Base-by-base conservation (phyloP, 2,888 invertebrate species). In the Elysia crispata region DNA sequence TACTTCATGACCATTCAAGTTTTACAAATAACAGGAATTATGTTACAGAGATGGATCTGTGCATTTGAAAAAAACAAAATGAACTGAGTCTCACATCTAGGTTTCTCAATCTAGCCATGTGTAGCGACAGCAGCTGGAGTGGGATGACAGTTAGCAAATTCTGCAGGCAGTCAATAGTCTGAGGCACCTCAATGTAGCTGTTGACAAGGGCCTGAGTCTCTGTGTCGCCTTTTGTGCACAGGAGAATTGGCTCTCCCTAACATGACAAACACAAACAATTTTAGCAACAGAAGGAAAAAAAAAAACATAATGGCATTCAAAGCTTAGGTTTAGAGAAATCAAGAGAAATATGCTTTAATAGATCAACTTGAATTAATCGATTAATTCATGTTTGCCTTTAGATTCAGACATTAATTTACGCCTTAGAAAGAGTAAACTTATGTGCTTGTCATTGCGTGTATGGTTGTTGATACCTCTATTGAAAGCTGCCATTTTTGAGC, bases 61-160 rank as follows among this genome's bases (percentile, higher is more conserved):
- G n/a, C 33, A n/a, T 73, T 73, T 0, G 41, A 64, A 64, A 23
- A 23, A 23, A 15, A 64, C 13, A 23, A n/a, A n/a, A n/a, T n/a
- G n/a, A n/a, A n/a, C n/a, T n/a, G 23, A 67, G 78, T 84, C 92
- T 92, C 91, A 94, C 98, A 92, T 99, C 99, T 93, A 97, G 98
- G 76, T 96, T 98, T 85, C 96, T 95, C 85, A 98, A 94, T 28
- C 98, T 98, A 64, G 99, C 99, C 90, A 99, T 97, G 92, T 99
- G 99, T 93, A 98, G 98, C 80, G 98, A 98, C 31, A 99, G 94
- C 81, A 99, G 94, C 93, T 99, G 99, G 96, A 99, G 96, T 18
- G 99, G 99, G 92, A 99, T 99, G 80, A 99, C 98, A 0, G 98
- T 97, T 28, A 99, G 94, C 87, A 99, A 95, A 82, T 98, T 98